Percentiles rank a stretch among this genome's conserved stretches.
Conservation (phyloP, 2,797 vertebrate genomes). For the Nyctibius grandis region DNA sequence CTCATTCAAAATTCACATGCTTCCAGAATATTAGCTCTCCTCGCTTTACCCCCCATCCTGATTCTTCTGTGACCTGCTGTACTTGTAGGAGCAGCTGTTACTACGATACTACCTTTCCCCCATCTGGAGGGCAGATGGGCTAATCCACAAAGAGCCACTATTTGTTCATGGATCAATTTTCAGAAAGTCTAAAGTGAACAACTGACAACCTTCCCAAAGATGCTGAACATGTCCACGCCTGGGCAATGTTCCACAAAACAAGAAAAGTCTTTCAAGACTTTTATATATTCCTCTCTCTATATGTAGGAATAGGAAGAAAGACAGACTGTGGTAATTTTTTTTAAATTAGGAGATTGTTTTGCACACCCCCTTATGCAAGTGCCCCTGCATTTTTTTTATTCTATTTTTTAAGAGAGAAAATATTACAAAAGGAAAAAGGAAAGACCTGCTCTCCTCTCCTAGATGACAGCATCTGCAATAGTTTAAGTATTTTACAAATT, state of each 20-base stretch:
- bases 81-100: constrained; percentile 27
- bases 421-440: background rate
- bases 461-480: background rate
- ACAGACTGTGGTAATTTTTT: background rate
- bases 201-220: constrained; percentile 34
- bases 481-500: background rate
- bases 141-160: constrained; percentile 48
- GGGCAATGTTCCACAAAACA: background rate
- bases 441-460: background rate
- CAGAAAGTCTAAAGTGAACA: constrained; percentile 24
- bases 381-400: background rate
- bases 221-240: background rate
- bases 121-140: constrained; percentile 63
- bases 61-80: background rate
- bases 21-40: background rate
- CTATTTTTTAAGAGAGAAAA: background rate
- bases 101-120: background rate
- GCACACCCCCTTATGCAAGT: background rate
- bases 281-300: background rate
- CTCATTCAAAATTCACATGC: background rate
- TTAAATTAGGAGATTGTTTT: background rate
- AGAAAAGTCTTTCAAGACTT: background rate
- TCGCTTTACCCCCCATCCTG: background rate
- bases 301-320: background rate
- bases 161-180: constrained; percentile 50